Evolutionary conservation across 2,797 vertebrate species (phyloP), one percentile per base, ranked within the genome.

Genomic region (Manis crassicaudata): DNA sequence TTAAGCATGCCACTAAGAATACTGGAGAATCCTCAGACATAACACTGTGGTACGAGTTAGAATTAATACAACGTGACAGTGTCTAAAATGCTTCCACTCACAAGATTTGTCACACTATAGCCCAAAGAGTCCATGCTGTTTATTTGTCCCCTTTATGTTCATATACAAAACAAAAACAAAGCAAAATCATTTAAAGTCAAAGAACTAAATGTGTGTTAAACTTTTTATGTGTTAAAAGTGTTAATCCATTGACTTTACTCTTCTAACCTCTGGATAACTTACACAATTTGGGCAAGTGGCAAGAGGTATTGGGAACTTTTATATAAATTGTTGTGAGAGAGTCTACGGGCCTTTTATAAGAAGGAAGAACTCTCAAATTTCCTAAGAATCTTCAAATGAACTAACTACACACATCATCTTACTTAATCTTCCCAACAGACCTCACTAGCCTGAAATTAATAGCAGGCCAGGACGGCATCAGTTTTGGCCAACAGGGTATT

Each of bases 1-100:
- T 92, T 97, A 95, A 95, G 54, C 85, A 95, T 72, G 46, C 20
- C 20, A 94, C 95, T 88, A 96, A 88, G 68, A 80, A 72, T 95
- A 85, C 0, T 73, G 46, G 80, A 95, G 50, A 89, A 56, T 72
- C 35, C 32, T 92, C 65, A 89, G 70, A 92, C 4, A 56, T 17
- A 76, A 72, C 25, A 72, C 8, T 88, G 50, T 14, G 10, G 6
- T 40, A 29, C 12, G 67, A 80, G 52, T 88, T 76, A 62, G 43
- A 95, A 77, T 93, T 81, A 88, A 76, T 70, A 80, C 14, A 63
- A 93, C 14, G 46, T 87, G 54, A 50, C 68, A 81, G 62, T 94
- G 56, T 75, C 67, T 81, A 46, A 62, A 76, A 76, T 43, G 35
- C 72, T 94, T 83, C 29, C 16, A 72, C 9, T 73, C 13, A 70